These are phyloP conservation scores for Ptychobarbus kaznakovi DNA, from an alignment of 2,797 vertebrate genomes.

Conservation along the genomic window DNA sequence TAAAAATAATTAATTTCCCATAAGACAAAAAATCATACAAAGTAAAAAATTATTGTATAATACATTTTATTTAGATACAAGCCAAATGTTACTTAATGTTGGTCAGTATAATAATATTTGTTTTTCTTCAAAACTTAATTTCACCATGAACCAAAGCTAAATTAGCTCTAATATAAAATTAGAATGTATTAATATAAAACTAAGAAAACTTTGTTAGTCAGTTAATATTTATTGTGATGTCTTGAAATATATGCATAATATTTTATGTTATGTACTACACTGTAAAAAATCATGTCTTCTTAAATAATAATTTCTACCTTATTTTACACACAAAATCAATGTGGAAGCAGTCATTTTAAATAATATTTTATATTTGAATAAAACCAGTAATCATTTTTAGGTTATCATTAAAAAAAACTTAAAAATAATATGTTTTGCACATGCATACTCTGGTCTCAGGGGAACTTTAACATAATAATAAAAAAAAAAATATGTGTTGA, in stretches of 20 bases:
- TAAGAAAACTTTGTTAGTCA: background rate
- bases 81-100: background rate
- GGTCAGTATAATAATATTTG: background rate
- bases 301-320: background rate
- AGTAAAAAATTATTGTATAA: background rate
- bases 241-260: background rate
- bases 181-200: background rate
- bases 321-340: background rate
- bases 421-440: background rate
- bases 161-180: background rate
- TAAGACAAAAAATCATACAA: background rate
- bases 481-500: background rate
- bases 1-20: background rate
- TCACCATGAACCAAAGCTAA: background rate
- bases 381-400: background rate
- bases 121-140: background rate
- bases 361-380: background rate
- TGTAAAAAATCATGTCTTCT: background rate
- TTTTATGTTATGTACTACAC: background rate
- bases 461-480: background rate
- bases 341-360: background rate
- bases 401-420: too few relatives aligned
- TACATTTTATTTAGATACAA: background rate
- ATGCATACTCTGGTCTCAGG: background rate
- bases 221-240: background rate